phyloP scores from a whole-genome alignment of 2,113 vertebrate genomes.

The Sorex fumeus region DNA sequence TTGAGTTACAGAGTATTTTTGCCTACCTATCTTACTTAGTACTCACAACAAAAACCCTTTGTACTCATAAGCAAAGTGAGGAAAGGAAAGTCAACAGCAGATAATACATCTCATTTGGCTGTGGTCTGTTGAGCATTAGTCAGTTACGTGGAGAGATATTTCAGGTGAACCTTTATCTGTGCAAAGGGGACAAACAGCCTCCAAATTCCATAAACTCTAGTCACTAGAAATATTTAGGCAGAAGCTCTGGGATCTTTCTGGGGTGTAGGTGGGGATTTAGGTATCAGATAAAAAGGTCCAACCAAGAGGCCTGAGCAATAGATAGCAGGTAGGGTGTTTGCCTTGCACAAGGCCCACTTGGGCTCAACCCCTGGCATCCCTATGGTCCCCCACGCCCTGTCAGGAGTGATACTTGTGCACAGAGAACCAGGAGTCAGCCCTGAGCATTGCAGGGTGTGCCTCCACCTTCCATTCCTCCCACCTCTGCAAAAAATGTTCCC shows the following conservation, averaged over 20 bases:
- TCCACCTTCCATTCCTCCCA: too few relatives aligned
- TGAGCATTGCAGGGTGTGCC: too few relatives aligned
- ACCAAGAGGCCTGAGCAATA: too few relatives aligned
- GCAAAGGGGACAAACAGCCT: neutral
- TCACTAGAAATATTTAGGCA: neutral
- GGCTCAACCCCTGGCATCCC: too few relatives aligned
- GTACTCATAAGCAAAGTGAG: constrained; percentile 10
- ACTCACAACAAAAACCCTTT: neutral
- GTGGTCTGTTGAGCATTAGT: neutral
- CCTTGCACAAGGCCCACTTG: too few relatives aligned
- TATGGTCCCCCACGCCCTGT: too few relatives aligned
- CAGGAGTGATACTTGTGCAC: too few relatives aligned
- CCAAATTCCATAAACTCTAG: neutral
- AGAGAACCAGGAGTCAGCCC: too few relatives aligned
- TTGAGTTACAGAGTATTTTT: constrained; percentile 48
- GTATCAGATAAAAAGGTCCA: neutral
- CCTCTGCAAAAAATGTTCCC: neutral
- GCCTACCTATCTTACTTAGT: neutral
- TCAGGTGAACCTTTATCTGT: constrained; percentile 54
- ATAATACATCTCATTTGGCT: neutral
- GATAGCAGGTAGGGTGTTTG: too few relatives aligned
- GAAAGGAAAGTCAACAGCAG: constrained; percentile 21
- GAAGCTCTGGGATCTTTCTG: constrained; percentile 24
- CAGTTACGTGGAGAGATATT: constrained; percentile 17
- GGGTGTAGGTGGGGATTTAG: neutral